Conservation (phyloP, 2,113 vertebrate species). For the Aramus guarauna region DNA sequence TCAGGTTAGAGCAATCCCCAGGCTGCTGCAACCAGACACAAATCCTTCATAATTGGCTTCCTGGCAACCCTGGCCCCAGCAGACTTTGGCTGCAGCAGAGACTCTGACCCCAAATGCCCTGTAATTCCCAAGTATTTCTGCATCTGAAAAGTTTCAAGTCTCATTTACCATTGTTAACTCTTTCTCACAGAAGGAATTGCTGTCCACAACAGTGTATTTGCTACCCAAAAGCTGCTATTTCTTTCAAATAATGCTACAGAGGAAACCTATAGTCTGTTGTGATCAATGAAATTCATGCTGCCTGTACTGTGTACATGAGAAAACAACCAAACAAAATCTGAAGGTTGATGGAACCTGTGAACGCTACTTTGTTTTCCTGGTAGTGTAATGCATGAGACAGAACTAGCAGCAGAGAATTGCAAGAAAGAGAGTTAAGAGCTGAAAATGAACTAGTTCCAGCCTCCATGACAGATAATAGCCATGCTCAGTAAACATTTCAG, state of each 20-base stretch:
- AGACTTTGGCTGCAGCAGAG: neutral
- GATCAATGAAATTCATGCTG: neutral
- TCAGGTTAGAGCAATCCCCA: constrained; percentile 22
- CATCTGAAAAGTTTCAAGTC: neutral
- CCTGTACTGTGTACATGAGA: neutral
- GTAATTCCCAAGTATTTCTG: neutral
- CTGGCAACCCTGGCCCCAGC: neutral
- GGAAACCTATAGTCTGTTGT: neutral
- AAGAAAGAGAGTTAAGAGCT: neutral
- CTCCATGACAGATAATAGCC: neutral
- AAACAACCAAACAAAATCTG: neutral
- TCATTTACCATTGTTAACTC: neutral
- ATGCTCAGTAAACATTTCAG: neutral
- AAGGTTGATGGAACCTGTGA: neutral
- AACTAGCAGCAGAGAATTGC: neutral
- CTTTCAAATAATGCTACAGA: neutral
- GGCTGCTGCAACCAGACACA: constrained; percentile 18
- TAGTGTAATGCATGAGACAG: neutral
- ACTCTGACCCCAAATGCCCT: neutral
- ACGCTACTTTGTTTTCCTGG: neutral
- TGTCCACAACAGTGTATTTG: neutral
- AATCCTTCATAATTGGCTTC: constrained; percentile 32
- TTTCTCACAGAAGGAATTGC: neutral
- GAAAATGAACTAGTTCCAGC: neutral
- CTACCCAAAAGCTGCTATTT: neutral